A percentile compares a stretch with the other conserved stretches of the same genome.
Conservation (phyloP, 2,888 invertebrate species). For the Pyrgus malvae region DNA sequence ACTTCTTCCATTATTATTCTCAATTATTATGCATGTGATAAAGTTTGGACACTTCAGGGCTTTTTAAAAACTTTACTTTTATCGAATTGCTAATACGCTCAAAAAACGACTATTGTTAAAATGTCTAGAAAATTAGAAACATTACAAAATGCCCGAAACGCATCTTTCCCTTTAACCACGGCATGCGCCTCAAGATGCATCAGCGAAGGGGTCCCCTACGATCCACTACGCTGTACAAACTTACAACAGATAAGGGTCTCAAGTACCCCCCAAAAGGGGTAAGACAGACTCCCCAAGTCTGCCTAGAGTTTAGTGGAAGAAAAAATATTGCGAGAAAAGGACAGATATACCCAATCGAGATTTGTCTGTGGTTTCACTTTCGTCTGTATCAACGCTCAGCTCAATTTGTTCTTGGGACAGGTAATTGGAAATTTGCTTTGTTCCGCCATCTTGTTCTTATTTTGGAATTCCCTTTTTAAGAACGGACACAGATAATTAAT, state of each 20-base stretch:
- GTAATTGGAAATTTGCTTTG: slow-evolving; percentile 29
- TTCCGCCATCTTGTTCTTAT: slow-evolving; percentile 19
- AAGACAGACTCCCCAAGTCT: slow-evolving; percentile 73
- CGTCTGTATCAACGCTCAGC: slow-evolving; percentile 34
- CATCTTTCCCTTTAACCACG: slow-evolving; percentile 47
- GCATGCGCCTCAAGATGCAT: slow-evolving; percentile 75
- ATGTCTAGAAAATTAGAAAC: slow-evolving; percentile 24
- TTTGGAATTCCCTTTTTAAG: slow-evolving; percentile 26
- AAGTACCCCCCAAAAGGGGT: slow-evolving; percentile 80
- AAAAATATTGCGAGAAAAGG: slow-evolving; percentile 67
- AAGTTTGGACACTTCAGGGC: too few species aligned
- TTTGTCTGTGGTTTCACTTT: slow-evolving; percentile 40
- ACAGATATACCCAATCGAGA: slow-evolving; percentile 48
- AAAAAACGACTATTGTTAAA: slow-evolving; percentile 28
- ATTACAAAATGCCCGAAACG: slow-evolving; percentile 21
- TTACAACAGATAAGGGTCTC: slow-evolving; percentile 78
- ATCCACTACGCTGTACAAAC: slow-evolving; percentile 80
- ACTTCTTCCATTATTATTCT: too few species aligned
- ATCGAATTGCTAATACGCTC: neutral
- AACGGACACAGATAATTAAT: slow-evolving; percentile 24
- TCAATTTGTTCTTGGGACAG: slow-evolving; percentile 32
- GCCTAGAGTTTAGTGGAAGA: slow-evolving; percentile 75
- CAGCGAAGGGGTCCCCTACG: slow-evolving; percentile 76
- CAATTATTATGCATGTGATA: too few species aligned
- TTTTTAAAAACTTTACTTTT: too few species aligned